Evolutionary conservation across 1,140 invertebrate species (phyloP), one percentile per base, ranked within the genome.

Genomic region (Cepaea nemoralis): DNA sequence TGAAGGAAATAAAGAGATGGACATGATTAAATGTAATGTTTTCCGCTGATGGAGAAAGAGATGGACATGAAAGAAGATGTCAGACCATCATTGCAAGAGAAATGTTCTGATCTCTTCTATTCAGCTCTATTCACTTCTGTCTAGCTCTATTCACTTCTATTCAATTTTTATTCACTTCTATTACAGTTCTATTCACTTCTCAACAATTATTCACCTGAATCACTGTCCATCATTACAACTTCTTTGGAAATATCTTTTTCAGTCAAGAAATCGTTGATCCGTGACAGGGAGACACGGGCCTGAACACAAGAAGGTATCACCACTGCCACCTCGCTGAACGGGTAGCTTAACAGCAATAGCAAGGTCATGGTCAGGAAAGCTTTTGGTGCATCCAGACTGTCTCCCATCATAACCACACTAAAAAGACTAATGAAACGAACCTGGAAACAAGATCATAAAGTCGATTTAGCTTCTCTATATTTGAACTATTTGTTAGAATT

Each of bases 241-340:
- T 77, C 55, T 6, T 77, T 55, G 3, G 75, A 31, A 77, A 77
- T 77, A 50, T 77, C 55, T 63, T 63, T 50, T 1, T 40, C 33
- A 1, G 24, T 59, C 2, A 77, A 22, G 39, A 77, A 77, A 22
- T 77, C 50, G 5, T 35, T 39, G 35, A 77, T 35, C 37, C 59
- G 48, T 63, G 16, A 55, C 0, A 77, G 19, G 1, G 75, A 35
- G 22, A 40, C 75, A 27, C 37, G 24, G 12, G 75, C 48, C 50
- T 77, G 50, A 8, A 77, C 48, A 35, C 27, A 63, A 3, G 31
- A n/a, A 39, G 75, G 75, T 24, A 77, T 6, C 35, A 77, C 35
- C n/a, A 37, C 16, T 3, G 75, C 27, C 40, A 77, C 2, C 16
- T 8, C 31, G 27, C 55, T 77, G 40, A 77, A 77, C 0, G 75